Evolutionary conservation across 2,888 invertebrate species (phyloP), one percentile per base, ranked within the genome.

Genomic region (Ctena decussata): DNA sequence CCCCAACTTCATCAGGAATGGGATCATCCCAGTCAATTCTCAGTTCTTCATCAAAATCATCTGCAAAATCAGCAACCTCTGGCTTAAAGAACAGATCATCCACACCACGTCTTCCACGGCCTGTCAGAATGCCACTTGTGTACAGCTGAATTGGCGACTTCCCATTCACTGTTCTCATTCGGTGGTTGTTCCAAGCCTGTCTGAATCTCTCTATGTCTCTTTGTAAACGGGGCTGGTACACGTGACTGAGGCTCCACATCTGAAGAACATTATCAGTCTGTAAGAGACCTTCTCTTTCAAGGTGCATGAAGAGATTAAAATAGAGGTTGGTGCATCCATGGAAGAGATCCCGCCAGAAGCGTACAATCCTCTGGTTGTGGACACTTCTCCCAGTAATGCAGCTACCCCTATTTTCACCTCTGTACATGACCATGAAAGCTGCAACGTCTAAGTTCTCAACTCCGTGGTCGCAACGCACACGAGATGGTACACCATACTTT

Each of bases 311-410:
- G 6, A 86, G 27, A 15, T 49, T 30, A 32, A 78, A 46, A 41
- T 37, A 82, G 0, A 85, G 21, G 44, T 74, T 60, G 44, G 78
- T 82, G 39, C 74, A 74, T 44, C 37, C 39, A 18, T 24, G 18
- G 69, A 71, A 87, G 3, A 85, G 39, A 77, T 90, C 89, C 35
- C 87, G 69, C 90, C 86, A 89, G n/a, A n/a, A n/a, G n/a, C n/a
- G n/a, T n/a, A n/a, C n/a, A n/a, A n/a, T n/a, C 24, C 90, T 60
- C 30, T 87, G 87, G 70, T 90, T 90, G 76, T 90, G 90, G 30
- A 83, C 81, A 53, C 85, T 85, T 30, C 44, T 60, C 1, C 90
- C 90, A 27, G 82, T 74, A 27, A 90, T 84, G 53, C 69, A 82
- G 37, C 69, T 69, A 18, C 90, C 89, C 57, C 81, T 6, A 12